Evolutionary conservation across 2,113 vertebrate genomes (phyloP).

Genomic region (Phocoena sinus): DNA sequence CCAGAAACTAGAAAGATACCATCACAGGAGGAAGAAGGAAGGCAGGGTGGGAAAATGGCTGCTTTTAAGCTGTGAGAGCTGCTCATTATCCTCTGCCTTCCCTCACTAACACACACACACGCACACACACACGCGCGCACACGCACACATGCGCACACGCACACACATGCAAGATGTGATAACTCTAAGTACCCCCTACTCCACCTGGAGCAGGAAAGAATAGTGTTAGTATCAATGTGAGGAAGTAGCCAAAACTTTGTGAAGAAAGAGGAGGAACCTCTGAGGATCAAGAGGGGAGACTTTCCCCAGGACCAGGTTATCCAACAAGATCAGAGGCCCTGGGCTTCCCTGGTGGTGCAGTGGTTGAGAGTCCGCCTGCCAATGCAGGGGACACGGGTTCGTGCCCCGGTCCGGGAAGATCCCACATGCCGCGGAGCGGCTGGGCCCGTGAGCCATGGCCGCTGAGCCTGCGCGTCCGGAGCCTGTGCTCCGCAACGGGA

Average conservation of each 20-base stretch:
- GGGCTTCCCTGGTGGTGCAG: too few species aligned
- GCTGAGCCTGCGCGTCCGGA: too few species aligned
- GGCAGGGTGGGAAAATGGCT: background rate
- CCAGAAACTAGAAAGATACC: background rate
- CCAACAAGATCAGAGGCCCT: background rate
- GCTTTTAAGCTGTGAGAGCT: background rate
- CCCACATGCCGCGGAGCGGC: too few species aligned
- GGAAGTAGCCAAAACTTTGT: background rate
- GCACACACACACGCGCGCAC: accelerated
- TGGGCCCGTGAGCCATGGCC: too few species aligned
- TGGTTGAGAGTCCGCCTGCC: too few species aligned
- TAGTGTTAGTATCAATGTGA: background rate
- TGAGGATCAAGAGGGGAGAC: too few species aligned
- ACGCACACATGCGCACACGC: accelerated
- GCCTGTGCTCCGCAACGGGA: too few species aligned
- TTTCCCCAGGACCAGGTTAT: background rate
- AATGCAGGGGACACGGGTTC: too few species aligned
- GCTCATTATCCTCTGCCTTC: background rate
- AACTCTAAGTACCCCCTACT: background rate
- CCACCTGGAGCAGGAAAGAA: background rate
- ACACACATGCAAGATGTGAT: too few species aligned
- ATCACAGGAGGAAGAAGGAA: background rate
- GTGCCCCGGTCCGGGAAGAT: too few species aligned
- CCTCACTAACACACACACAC: background rate
- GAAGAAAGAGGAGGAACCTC: background rate